Conservation (phyloP, 2,797 vertebrate genomes). For the Adrianichthys oophorus region DNA sequence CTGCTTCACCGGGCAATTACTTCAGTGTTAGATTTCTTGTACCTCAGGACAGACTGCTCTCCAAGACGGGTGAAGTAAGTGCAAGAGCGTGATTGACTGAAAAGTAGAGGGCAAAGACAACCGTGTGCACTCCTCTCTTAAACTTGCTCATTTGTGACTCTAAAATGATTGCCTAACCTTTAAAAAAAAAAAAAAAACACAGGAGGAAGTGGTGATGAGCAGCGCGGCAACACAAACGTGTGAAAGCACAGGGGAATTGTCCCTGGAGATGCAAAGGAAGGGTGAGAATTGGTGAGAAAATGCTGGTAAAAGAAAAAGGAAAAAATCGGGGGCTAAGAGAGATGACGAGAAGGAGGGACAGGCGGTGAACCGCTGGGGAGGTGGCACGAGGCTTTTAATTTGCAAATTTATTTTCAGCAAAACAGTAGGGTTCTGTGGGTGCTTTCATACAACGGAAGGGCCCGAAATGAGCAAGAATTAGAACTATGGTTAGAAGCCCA, state of each 20-base stretch:
- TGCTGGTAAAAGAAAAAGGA: conserved; percentile 27
- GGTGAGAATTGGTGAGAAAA: conserved; percentile 67
- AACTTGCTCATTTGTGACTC: too few species aligned
- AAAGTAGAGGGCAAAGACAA: not conserved
- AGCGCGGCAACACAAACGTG: conserved; percentile 30
- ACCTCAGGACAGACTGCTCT: conserved; percentile 25
- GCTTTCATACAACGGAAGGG: not conserved
- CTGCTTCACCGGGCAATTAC: conserved; percentile 14
- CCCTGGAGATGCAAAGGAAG: conserved; percentile 29
- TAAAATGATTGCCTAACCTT: too few species aligned
- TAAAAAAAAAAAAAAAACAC: too few species aligned
- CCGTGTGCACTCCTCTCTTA: not conserved
- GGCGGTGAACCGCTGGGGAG: conserved; percentile 5
- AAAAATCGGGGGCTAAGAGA: conserved; percentile 9
- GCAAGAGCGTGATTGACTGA: conserved; percentile 6
- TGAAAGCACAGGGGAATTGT: conserved; percentile 37
- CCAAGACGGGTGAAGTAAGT: conserved; percentile 20
- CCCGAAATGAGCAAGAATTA: not conserved
- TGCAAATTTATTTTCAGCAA: not conserved
- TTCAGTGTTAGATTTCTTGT: conserved; percentile 16
- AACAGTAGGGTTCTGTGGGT: not conserved
- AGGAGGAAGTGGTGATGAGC: too few species aligned
- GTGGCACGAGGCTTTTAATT: not conserved
- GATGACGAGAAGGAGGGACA: conserved; percentile 2
- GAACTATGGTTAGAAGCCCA: not conserved